A percentile compares a stretch with the other conserved stretches of the same genome.
Evolutionary conservation across 2,888 invertebrate species (phyloP).

Genomic region (Drosophila sordidapex): DNA sequence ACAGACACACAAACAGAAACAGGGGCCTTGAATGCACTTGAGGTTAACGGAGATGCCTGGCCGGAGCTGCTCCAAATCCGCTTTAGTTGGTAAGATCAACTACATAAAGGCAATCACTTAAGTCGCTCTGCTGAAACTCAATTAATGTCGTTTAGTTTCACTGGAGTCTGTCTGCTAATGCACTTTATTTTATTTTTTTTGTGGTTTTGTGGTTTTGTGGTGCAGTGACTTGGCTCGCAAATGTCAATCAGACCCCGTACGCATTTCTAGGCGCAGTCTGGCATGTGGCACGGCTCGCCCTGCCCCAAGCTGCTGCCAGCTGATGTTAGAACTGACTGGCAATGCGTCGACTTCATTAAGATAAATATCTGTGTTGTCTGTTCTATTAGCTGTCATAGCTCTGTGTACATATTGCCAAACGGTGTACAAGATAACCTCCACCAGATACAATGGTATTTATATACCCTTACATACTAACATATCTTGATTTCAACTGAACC

Average conservation of each 20-base stretch:
- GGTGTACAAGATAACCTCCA: not conserved
- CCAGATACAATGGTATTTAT: not conserved
- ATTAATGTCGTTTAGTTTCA: conserved; percentile 69
- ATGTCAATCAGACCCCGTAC: conserved; percentile 68
- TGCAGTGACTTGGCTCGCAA: conserved; percentile 53
- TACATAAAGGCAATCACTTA: conserved; percentile 38
- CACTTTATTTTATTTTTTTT: conserved; percentile 31
- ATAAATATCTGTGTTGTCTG: conserved; percentile 64
- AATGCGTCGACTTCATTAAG: conserved; percentile 62
- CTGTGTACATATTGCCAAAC: conserved; percentile 42
- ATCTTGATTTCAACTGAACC: not conserved
- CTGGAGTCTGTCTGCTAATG: conserved; percentile 44
- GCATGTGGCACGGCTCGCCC: conserved; percentile 47
- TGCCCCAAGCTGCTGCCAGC: conserved; percentile 40
- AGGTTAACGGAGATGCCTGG: conserved; percentile 44
- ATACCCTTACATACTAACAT: not conserved
- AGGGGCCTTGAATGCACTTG: conserved; percentile 62
- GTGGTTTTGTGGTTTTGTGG: conserved; percentile 17
- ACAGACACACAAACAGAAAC: not conserved
- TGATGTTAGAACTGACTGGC: conserved; percentile 52
- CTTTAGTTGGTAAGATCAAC: conserved; percentile 30
- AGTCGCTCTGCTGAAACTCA: conserved; percentile 58
- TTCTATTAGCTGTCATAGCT: conserved; percentile 58
- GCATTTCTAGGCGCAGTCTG: conserved; percentile 73
- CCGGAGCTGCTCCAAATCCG: conserved; percentile 28